Conservation (phyloP, 2,797 vertebrate genomes). For the Dermochelys coriacea region DNA sequence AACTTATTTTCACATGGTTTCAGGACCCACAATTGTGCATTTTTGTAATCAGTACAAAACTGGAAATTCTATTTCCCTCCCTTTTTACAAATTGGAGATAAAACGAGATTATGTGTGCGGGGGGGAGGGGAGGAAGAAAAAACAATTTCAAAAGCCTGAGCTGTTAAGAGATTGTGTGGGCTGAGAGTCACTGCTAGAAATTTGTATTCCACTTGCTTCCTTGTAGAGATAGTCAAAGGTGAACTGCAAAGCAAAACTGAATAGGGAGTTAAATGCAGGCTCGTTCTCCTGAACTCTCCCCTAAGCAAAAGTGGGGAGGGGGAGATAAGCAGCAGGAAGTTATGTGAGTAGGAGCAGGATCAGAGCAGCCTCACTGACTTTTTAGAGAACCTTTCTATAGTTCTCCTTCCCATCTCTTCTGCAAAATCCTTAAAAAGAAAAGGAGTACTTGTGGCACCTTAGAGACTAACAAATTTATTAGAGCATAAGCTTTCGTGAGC, state of each 20-base stretch:
- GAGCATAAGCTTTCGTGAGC: too few relatives aligned
- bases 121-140: not conserved
- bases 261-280: constrained; percentile 29
- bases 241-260: constrained; percentile 4
- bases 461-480: too few relatives aligned
- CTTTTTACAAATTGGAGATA: constrained; percentile 6
- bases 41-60: not conserved
- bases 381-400: constrained; percentile 4
- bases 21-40: not conserved
- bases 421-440: constrained; percentile 4
- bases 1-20: constrained; percentile 5
- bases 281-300: not conserved
- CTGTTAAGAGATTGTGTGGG: not conserved
- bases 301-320: not conserved
- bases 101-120: not conserved
- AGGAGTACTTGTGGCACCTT: too few relatives aligned
- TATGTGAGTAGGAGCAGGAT: constrained; percentile 3
- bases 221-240: constrained; percentile 6
- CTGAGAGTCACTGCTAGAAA: constrained; percentile 22
- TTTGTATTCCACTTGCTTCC: not conserved
- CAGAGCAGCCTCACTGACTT: not conserved
- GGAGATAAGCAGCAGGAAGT: not conserved
- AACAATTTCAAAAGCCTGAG: constrained; percentile 20
- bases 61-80: not conserved
- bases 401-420: not conserved